Evolutionary conservation across 2,888 invertebrate species (phyloP).

Genomic region (Lepas anatifera): DNA sequence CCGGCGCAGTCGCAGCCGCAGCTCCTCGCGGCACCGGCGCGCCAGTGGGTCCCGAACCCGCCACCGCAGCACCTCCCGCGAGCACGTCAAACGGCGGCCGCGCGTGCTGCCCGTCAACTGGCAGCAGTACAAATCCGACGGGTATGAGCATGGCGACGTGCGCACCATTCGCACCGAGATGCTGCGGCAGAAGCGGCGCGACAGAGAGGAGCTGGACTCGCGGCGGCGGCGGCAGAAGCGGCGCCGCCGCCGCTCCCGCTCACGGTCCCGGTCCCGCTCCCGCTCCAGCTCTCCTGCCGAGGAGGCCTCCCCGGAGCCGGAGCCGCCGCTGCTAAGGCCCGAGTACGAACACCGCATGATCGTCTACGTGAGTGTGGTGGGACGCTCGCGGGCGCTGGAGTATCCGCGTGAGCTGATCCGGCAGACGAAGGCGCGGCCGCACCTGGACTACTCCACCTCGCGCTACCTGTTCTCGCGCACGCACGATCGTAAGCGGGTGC

Average conservation of each 20-base stretch:
- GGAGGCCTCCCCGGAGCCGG: background rate
- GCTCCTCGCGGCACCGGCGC: background rate
- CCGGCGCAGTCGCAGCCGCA: slow-evolving; percentile 1
- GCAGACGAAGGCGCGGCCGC: background rate
- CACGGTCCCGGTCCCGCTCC: background rate
- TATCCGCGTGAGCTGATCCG: background rate
- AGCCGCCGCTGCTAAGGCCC: slow-evolving; percentile 4
- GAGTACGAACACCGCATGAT: slow-evolving; percentile 3
- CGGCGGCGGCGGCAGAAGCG: background rate
- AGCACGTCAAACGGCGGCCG: background rate
- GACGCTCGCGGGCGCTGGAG: slow-evolving; percentile 1
- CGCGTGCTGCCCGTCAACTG: background rate
- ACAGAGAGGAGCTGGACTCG: background rate
- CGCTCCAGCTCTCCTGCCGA: background rate
- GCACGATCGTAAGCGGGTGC: background rate
- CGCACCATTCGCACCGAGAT: slow-evolving; percentile 6
- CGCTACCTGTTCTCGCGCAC: background rate
- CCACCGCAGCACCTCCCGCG: background rate
- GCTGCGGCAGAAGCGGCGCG: background rate
- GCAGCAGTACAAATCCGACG: slow-evolving; percentile 1
- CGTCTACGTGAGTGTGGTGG: slow-evolving; percentile 3
- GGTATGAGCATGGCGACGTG: slow-evolving; percentile 5
- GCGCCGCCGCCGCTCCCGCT: too few relatives aligned
- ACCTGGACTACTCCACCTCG: background rate
- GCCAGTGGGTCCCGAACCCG: background rate